Percentiles rank a stretch among this genome's conserved stretches.
Evolutionary conservation across 2,797 vertebrate genomes (phyloP).

Genomic region (Syncerus caffer): DNA sequence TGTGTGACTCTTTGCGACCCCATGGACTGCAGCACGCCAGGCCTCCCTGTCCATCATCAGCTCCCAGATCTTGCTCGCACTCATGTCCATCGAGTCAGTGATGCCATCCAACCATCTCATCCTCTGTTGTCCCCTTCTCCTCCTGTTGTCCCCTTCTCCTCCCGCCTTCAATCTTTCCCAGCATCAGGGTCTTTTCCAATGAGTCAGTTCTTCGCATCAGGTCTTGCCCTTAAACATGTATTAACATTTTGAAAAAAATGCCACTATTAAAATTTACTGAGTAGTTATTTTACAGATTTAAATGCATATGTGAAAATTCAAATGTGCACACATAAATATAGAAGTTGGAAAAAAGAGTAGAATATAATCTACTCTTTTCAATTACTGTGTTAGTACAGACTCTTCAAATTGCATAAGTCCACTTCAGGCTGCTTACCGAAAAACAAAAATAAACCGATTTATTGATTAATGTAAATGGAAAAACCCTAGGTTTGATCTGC

Average conservation of each 20-base stretch:
- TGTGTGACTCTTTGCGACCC: not conserved
- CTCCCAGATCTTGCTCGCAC: not conserved
- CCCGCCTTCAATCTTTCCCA: not conserved
- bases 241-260: not conserved
- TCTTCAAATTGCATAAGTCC: not conserved
- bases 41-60: not conserved
- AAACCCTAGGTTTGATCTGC: not conserved
- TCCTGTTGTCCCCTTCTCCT: not conserved
- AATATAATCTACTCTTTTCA: not conserved
- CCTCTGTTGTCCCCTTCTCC: not conserved
- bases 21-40: not conserved
- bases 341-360: not conserved
- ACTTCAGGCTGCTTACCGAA: not conserved
- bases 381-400: not conserved
- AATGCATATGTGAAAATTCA: not conserved
- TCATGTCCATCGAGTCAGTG: not conserved
- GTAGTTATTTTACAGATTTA: conserved; percentile 12
- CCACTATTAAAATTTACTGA: not conserved
- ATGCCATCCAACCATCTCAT: not conserved
- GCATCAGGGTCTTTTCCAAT: not conserved
- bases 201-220: not conserved
- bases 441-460: not conserved
- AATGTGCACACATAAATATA: not conserved
- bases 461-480: not conserved
- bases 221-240: not conserved